phyloP scores from a whole-genome alignment of 2,113 vertebrate genomes.

The Oenanthe oenanthe region DNA sequence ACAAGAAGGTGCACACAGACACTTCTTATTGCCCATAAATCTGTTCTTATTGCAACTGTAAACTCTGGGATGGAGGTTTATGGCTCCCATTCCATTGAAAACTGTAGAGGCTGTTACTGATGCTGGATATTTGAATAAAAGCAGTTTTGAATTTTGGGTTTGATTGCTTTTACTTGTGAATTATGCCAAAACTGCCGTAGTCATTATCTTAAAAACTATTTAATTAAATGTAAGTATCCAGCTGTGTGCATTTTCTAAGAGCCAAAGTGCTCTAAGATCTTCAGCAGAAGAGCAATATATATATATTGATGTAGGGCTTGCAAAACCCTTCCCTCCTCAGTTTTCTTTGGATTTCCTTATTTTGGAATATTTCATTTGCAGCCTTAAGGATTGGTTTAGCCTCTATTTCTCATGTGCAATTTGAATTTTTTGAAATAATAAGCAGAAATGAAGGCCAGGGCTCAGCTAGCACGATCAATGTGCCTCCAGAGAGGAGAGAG shows the following conservation, averaged over 20 bases:
- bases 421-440: neutral
- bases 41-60: constrained; percentile 6
- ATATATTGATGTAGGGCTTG: neutral
- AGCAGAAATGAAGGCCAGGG: neutral
- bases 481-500: neutral
- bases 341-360: neutral
- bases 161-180: constrained; percentile 51
- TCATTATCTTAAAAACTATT: constrained; percentile 52
- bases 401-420: neutral
- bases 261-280: neutral
- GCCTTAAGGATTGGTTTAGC: neutral
- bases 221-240: constrained; percentile 53
- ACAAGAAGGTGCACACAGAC: neutral
- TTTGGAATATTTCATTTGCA: neutral
- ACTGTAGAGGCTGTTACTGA: neutral
- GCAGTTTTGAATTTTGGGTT: neutral
- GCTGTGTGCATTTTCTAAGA: constrained; percentile 43
- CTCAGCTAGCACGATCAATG: neutral
- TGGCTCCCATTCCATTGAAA: neutral
- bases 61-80: constrained; percentile 21
- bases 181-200: constrained; percentile 12
- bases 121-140: neutral
- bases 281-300: neutral
- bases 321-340: neutral
- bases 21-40: constrained; percentile 38